Evolutionary conservation across 92 coral and sea anemone genomes (phyloP), one percentile per base, ranked within the genome.

Genomic region (Hydrozoanthus gracilis): DNA sequence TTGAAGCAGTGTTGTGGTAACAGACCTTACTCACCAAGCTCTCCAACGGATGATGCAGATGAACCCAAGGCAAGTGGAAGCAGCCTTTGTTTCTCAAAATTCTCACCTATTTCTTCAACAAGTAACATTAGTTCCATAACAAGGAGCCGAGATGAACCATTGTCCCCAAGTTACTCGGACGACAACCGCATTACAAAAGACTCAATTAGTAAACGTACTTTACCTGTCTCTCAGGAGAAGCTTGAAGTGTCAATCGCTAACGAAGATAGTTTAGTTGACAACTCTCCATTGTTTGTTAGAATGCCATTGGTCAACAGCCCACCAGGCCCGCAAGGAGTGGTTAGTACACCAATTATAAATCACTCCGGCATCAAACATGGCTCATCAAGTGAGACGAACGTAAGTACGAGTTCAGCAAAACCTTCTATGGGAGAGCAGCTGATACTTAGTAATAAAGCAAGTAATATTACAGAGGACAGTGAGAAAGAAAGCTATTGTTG

Each of bases 21-120:
- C 35, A 69, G 74, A 16, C 85, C 61, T 6, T 80, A 65, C 17
- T 65, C 74, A 9, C 74, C 85, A 9, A 80, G 74, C 49, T 80
- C 60, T 35, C 85, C 85, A 48, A 80, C 74, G 17, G 10, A 60
- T 65, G 74, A 80, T 15, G 3, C 45, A 14, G 78, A 74, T 10
- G 14, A 8, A 14, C 17, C 50, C 20, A 8, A 10, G 46, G 39
- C 39, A 27, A 47, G 39, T 49, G 2, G n/a, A 3, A 27, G 35
- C 11, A 16, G 18, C 27, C 16, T 3, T 8, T 44, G 44, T 14
- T 46, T 74, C 51, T 58, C 58, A 5, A 74, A 10, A 12, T 65
- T 17, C 17, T 80, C 49, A 20, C 74, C 74, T 3, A 80, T 73
- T 8, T 65, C 48, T 12, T 20, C 85, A 16, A 65, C 62, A 20